A percentile compares a stretch with the other conserved stretches of the same genome.
Evolutionary conservation across 1,140 invertebrate species (phyloP).

Genomic region (Atta colombica): DNA sequence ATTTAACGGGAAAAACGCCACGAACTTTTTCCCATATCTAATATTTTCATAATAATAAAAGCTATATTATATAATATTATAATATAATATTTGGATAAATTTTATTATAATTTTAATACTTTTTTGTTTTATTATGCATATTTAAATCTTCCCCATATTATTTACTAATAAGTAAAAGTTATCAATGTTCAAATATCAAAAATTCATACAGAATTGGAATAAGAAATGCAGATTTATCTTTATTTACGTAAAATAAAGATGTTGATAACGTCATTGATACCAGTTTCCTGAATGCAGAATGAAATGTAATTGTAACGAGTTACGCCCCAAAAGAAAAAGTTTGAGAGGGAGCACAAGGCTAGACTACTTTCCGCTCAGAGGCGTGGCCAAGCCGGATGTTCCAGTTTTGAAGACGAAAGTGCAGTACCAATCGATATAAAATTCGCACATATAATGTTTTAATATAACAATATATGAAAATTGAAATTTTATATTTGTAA

Average conservation of each 20-base stretch:
- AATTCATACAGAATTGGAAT: not conserved
- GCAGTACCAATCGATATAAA: slow-evolving; percentile 10
- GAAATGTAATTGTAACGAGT: slow-evolving; percentile 42
- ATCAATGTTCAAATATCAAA: not conserved
- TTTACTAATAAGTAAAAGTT: not conserved
- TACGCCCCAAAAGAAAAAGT: slow-evolving; percentile 43
- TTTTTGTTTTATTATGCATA: not conserved
- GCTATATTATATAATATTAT: too few relatives aligned
- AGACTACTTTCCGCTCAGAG: slow-evolving; percentile 57
- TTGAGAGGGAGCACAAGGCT: slow-evolving; percentile 55
- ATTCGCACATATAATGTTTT: not conserved
- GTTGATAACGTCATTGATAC: not conserved
- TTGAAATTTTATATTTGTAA: slow-evolving; percentile 8
- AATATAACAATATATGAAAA: slow-evolving; percentile 1
- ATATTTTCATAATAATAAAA: slow-evolving; percentile 8
- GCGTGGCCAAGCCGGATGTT: slow-evolving; percentile 55
- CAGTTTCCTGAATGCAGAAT: slow-evolving; percentile 25
- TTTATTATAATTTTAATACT: not conserved
- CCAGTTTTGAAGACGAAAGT: slow-evolving; percentile 55
- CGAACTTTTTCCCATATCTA: too few relatives aligned
- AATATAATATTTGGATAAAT: not conserved
- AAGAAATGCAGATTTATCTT: slow-evolving; percentile 21
- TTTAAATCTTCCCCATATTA: not conserved
- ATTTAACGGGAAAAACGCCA: too few relatives aligned
- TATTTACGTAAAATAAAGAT: not conserved